Evolutionary conservation across 2,888 invertebrate species (phyloP), one percentile per base, ranked within the genome.

Genomic region (Sarcophaga caerulescens): DNA sequence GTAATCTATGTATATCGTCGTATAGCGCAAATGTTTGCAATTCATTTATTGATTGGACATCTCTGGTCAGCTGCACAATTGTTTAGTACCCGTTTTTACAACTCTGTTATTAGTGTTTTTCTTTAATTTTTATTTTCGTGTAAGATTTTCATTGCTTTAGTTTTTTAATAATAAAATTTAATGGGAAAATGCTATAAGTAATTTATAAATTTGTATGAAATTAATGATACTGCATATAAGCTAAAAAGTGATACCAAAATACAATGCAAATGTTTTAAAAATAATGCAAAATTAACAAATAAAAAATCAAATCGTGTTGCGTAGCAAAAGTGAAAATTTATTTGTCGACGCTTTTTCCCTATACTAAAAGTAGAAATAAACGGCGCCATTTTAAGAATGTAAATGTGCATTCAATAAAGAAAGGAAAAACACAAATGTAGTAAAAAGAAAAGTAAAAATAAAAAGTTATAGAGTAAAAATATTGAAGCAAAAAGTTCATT

Each of bases 371-470:
- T 63, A 85, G 86, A 89, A 91, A 90, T n/a, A 92, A 93, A 92
- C 92, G 92, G 93, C 92, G 92, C 92, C 92, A 92, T 92, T 92
- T 92, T 93, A 91, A 90, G 91, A 92, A 92, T 90, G 91, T 90
- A 89, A 91, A 91, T 85, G 87, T 68, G 84, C 82, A 86, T 85
- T 78, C 76, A 83, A 89, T 45, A 84, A 85, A 84, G 85, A 84
- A 85, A 85, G 85, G 80, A 87, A 88, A 87, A 85, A 80, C 71
- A 86, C 69, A 85, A 76, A 87, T 80, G 63, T 68, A 74, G 45
- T 65, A 63, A 65, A 68, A 74, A 44, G 35, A 66, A 74, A 84
- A 77, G 69, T 57, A 68, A 81, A 77, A 75, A 21, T 74, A 74
- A 76, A 70, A 79, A 70, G 25, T 75, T 23, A 12, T 71, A 81